These are phyloP conservation scores for Acleris sparsana DNA, from an alignment of 2,888 invertebrate species.

Conservation along the genomic window DNA sequence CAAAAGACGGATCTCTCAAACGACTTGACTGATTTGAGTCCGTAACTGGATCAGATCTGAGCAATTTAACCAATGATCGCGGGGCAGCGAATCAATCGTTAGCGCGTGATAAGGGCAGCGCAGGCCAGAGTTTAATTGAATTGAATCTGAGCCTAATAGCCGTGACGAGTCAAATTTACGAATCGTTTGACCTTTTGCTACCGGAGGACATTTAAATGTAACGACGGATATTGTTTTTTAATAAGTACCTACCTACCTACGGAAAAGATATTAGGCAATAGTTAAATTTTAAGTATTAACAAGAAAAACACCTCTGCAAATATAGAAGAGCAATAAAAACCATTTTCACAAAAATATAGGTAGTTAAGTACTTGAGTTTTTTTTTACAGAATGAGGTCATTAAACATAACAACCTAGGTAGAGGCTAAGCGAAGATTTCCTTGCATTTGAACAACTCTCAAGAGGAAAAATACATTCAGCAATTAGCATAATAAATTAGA, in stretches of 20 bases:
- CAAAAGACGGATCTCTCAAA: constrained; percentile 15
- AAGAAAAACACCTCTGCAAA: too few relatives aligned
- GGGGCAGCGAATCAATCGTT: constrained; percentile 45
- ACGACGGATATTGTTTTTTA: neutral
- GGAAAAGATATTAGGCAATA: too few relatives aligned
- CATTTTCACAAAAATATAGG: too few relatives aligned
- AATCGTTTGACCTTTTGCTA: constrained; percentile 1
- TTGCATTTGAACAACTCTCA: constrained; percentile 19
- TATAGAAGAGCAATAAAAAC: too few relatives aligned
- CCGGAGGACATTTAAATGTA: neutral
- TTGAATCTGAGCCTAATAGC: constrained; percentile 43
- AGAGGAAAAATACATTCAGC: constrained; percentile 15
- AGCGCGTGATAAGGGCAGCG: constrained; percentile 40
- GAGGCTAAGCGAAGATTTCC: constrained; percentile 16
- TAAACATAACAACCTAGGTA: neutral
- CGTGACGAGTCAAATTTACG: constrained; percentile 3
- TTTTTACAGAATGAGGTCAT: neutral
- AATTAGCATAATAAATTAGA: neutral
- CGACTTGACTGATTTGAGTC: constrained; percentile 26
- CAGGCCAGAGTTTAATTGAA: constrained; percentile 50
- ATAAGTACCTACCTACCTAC: too few relatives aligned
- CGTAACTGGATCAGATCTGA: constrained; percentile 30
- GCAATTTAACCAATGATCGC: constrained; percentile 39
- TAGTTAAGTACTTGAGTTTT: too few relatives aligned
- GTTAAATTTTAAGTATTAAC: too few relatives aligned